These are phyloP conservation scores for Aphidius gifuensis DNA, from an alignment of 1,140 invertebrate genomes.

Conservation along the genomic window DNA sequence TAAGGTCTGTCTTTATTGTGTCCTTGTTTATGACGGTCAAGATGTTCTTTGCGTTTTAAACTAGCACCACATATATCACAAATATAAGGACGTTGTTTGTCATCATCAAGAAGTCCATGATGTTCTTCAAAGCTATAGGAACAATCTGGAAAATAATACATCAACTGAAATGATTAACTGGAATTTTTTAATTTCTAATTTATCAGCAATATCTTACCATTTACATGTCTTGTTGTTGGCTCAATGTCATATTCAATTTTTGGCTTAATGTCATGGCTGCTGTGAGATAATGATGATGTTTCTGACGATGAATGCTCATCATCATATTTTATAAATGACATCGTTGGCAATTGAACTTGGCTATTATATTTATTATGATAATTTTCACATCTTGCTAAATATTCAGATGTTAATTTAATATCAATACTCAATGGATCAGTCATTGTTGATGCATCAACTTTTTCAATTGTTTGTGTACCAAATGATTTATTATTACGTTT, in stretches of 20 bases:
- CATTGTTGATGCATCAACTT: slow-evolving; percentile 58
- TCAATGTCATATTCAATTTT: slow-evolving; percentile 48
- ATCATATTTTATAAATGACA: no score
- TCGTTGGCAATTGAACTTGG: no score
- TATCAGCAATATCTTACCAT: slow-evolving; percentile 33
- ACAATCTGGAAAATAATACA: slow-evolving; percentile 53
- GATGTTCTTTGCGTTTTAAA: slow-evolving; percentile 55
- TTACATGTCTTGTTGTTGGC: slow-evolving; percentile 40
- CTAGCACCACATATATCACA: slow-evolving; percentile 59
- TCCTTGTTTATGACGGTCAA: slow-evolving; percentile 56
- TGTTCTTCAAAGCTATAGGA: slow-evolving; percentile 50
- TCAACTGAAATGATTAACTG: slow-evolving; percentile 15
- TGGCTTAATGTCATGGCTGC: slow-evolving; percentile 37
- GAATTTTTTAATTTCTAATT: not conserved
- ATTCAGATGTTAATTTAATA: slow-evolving; percentile 50
- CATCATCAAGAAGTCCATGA: slow-evolving; percentile 50
- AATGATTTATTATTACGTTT: slow-evolving; percentile 41
- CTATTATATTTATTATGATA: not conserved
- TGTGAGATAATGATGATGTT: slow-evolving; percentile 30
- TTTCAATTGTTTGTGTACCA: slow-evolving; percentile 46
- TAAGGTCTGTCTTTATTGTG: slow-evolving; percentile 58
- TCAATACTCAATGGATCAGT: slow-evolving; percentile 55
- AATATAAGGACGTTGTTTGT: slow-evolving; percentile 50
- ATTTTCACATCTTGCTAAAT: slow-evolving; percentile 49
- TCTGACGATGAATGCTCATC: no score